Base-by-base conservation (phyloP, 2,113 vertebrate species). In the Caranx ignobilis region DNA sequence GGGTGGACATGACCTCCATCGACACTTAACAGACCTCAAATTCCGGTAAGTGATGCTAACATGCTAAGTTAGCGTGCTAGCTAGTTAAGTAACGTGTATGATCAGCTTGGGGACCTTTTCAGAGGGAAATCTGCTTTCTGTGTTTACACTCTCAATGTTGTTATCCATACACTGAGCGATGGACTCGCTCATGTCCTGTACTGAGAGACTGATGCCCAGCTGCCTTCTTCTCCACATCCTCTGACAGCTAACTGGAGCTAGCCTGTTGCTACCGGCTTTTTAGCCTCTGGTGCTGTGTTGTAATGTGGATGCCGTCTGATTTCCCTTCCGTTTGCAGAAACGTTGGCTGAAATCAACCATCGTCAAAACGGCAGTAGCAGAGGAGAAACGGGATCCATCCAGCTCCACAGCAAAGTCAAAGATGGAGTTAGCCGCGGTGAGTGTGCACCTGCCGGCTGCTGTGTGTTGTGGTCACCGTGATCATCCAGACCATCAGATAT, bases 351-450 rank as follows among this genome's bases (percentile, higher is more conserved):
- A 62, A 26, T 16, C 3, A 48, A 68, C 57, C 71, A 39, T 45
- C 60, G 37, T 60, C 34, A 82, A 84, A 26, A 88, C 88, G 71
- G 78, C 84, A 1, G 69, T n/a, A 37, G 26, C 48, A 21, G 72
- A 34, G 32, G 66, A 69, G 73, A 83, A 88, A 57, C 72, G 73
- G 82, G 87, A 83, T 52, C 31, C 75, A 0, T 21, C 73, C 31
- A 64, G 50, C 43, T 79, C 90, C 1, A 62, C 72, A 52, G 67
- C 90, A 66, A 2, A 59, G 26, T 81, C 85, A 43, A 91, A 60
- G 75, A 94, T 93, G 93, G 93, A 93, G 88, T 65, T 91, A 47
- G 65, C 87, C 59, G 43, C 85, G 89, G 92, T 93, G 79, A 94
- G 91, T 91, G 89, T 92, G 9, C n/a, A 56, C 18, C 35, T 75